Evolutionary conservation across 2,113 vertebrate species (phyloP), one percentile per base, ranked within the genome.

Genomic region (Oxygymnocypris stewartii): DNA sequence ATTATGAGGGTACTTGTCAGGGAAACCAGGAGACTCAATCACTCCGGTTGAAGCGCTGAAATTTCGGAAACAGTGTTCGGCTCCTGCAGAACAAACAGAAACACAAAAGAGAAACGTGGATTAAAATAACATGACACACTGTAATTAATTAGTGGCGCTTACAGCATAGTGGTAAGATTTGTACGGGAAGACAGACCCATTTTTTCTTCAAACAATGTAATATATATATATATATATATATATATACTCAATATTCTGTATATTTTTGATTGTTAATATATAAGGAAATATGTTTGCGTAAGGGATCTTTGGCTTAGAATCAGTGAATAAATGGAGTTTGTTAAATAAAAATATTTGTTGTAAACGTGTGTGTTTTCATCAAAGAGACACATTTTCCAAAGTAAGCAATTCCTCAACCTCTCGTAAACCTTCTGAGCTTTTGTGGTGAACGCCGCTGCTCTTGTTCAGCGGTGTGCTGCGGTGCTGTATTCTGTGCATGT

Each of bases 1-100:
- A 86, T 99, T 99, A 92, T 98, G 97, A 2, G 98, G 98, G 92
- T 99, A 99, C 85, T 99, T 99, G 90, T 99, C 98, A 0, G 98
- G 98, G 90, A 97, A 99, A 6, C 97, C 97, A 0, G 98, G 98
- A 35, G 98, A 99, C 88, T 99, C 97, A 14, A 99, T 98, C 90
- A 97, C 96, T 23, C 98, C 96, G 0, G 96, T 96, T 59, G 94
- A 90, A 89, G 95, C 95, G 51, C 97, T 98, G 94, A 99, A 99
- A 90, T 99, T 99, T 89, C 96, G 97, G 79, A 98, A 99, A 91
- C 98, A 99, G 91, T 98, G 98, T 90, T 99, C 98, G 0, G 98
- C 98, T 88, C 98, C 98, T 99, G 91, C 16, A 88, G 59, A 6
- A 69, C 87, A 4, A 51, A 2, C 79, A 83, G 78, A 82, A 42